A percentile compares a stretch with the other conserved stretches of the same genome.
Evolutionary conservation across 2,113 vertebrate genomes (phyloP).

Genomic region (Stigmatopora nigra): DNA sequence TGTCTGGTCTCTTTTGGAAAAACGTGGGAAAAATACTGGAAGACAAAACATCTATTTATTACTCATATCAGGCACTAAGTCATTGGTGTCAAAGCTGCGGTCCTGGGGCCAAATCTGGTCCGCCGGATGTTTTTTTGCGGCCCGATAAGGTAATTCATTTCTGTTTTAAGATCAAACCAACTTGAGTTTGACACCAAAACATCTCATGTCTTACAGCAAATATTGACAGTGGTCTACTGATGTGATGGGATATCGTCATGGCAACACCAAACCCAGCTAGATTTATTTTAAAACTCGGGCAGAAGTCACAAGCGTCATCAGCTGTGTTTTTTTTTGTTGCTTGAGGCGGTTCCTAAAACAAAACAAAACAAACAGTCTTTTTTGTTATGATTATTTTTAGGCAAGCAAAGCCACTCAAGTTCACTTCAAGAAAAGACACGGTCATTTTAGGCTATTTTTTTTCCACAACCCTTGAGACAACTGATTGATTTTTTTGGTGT

Average conservation of each 20-base stretch:
- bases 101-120: too few relatives aligned
- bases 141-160: too few relatives aligned
- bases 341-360: neutral
- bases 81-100: too few relatives aligned
- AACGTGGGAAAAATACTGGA: too few relatives aligned
- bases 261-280: slow-evolving; percentile 11
- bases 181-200: neutral
- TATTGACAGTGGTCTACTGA: slow-evolving; percentile 16
- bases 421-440: neutral
- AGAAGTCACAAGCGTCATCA: neutral
- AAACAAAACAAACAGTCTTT: neutral
- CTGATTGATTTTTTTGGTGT: slow-evolving; percentile 19
- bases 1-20: too few relatives aligned
- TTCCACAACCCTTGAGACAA: neutral
- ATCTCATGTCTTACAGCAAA: neutral
- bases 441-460: neutral
- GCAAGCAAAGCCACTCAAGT: neutral
- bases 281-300: neutral
- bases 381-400: neutral
- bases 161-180: too few relatives aligned
- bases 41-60: too few relatives aligned
- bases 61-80: too few relatives aligned
- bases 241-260: slow-evolving; percentile 6
- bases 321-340: neutral
- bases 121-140: too few relatives aligned